Percentiles rank a stretch among this genome's conserved stretches.
Conservation (phyloP, 1,140 invertebrate species). For the Drosophila subpulchrella region DNA sequence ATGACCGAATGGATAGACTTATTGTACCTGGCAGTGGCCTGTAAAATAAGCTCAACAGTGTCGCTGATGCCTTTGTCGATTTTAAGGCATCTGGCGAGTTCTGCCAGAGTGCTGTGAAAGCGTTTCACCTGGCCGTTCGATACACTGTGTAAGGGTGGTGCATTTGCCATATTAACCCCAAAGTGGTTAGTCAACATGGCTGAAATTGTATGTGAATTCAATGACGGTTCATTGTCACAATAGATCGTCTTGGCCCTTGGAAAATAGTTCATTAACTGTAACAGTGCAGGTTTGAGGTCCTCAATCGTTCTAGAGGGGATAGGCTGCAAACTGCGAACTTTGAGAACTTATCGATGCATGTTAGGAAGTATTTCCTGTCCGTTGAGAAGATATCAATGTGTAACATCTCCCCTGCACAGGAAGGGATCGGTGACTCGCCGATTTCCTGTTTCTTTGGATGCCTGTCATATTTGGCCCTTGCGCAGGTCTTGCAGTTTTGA, state of each 20-base stretch:
- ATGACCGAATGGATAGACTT: no score
- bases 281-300: constrained; percentile 11
- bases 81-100: no score
- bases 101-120: no score
- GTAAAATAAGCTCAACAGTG: no score
- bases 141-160: no score
- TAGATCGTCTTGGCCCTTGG: constrained; percentile 9
- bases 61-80: no score
- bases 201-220: neutral
- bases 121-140: no score
- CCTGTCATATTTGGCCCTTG: constrained; percentile 9
- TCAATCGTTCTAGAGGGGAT: constrained; percentile 18
- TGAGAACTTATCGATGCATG: constrained; percentile 21
- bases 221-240: constrained; percentile 11
- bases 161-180: neutral
- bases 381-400: neutral
- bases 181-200: neutral
- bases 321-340: constrained; percentile 28
- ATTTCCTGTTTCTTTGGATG: constrained; percentile 24
- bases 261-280: constrained; percentile 34
- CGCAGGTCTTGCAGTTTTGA: constrained; percentile 39
- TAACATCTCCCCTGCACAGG: constrained; percentile 2
- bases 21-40: no score
- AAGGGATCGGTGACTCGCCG: constrained; percentile 12
- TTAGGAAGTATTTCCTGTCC: neutral